Conservation (phyloP, 2,888 invertebrate species). For the Epirrhoe tristata region DNA sequence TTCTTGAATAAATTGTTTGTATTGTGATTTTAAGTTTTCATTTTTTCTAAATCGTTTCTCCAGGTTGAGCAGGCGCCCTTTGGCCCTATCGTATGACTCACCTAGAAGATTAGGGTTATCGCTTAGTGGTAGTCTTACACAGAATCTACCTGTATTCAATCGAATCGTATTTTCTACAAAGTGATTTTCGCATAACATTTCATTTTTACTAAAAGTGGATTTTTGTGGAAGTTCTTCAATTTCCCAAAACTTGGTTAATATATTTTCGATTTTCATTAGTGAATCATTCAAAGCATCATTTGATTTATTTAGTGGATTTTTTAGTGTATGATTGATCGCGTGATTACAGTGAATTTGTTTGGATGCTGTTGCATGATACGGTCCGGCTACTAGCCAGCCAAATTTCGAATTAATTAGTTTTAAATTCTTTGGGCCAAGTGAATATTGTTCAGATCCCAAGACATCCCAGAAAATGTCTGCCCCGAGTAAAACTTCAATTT, state of each 20-base stretch:
- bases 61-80: background rate
- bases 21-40: conserved; percentile 31
- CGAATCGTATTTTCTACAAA: background rate
- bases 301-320: background rate
- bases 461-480: too few species aligned
- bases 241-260: background rate
- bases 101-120: background rate
- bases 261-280: background rate
- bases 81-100: background rate
- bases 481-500: background rate
- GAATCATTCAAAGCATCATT: background rate
- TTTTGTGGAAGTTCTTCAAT: background rate
- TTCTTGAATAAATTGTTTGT: conserved; percentile 41
- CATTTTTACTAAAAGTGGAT: background rate
- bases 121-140: background rate
- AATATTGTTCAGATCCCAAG: background rate
- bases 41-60: background rate
- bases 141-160: background rate
- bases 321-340: background rate
- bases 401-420: background rate
- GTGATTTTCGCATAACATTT: background rate
- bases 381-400: too few species aligned
- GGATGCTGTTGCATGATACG: background rate
- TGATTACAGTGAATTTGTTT: background rate
- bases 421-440: background rate